Percentiles rank a stretch among this genome's conserved stretches.
phyloP scores from a whole-genome alignment of 2,113 vertebrate genomes.

The Orthonyx spaldingii region DNA sequence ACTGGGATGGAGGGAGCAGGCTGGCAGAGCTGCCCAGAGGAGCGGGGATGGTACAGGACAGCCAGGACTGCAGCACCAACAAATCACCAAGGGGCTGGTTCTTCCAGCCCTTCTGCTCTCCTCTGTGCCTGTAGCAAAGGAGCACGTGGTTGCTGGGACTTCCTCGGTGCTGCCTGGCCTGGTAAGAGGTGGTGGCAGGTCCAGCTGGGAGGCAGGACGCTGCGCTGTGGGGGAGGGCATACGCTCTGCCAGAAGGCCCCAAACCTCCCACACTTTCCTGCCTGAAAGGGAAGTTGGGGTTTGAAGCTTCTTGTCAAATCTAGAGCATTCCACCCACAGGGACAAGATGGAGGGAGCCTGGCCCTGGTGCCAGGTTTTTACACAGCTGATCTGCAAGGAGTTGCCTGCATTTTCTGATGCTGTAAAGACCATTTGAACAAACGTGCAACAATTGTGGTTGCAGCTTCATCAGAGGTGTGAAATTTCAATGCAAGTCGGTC shows the following conservation, averaged over 20 bases:
- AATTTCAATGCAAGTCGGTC: not conserved
- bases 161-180: not conserved
- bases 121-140: not conserved
- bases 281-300: constrained; percentile 38
- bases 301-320: not conserved
- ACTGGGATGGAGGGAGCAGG: not conserved
- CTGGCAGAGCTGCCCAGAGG: not conserved
- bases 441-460: not conserved
- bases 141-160: not conserved
- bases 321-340: constrained; percentile 22
- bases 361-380: not conserved
- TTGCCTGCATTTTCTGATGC: not conserved
- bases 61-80: not conserved
- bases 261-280: constrained; percentile 53
- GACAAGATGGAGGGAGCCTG: not conserved
- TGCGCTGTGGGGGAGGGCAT: not conserved
- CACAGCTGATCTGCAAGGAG: not conserved
- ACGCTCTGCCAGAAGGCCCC: not conserved
- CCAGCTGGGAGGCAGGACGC: not conserved
- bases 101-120: not conserved
- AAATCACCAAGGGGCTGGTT: not conserved
- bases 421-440: not conserved
- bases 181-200: not conserved
- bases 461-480: not conserved
- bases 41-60: not conserved